Percentiles rank a stretch among this genome's conserved stretches.
phyloP scores from a whole-genome alignment of 2,888 invertebrate species.

The Sialis fuliginosa region DNA sequence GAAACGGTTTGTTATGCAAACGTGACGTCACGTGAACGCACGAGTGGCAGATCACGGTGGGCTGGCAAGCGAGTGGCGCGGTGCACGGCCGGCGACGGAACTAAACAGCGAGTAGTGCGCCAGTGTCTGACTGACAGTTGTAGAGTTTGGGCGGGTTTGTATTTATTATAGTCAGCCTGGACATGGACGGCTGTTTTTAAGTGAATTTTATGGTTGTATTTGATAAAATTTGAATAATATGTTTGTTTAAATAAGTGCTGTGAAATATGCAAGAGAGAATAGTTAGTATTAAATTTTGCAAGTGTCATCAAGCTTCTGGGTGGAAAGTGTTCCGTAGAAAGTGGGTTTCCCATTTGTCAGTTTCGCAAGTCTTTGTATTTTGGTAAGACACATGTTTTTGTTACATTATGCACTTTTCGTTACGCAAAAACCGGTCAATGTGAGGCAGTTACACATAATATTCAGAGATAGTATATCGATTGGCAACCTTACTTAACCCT shows the following conservation, averaged over 20 bases:
- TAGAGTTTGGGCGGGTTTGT: neutral
- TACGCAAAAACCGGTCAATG: neutral
- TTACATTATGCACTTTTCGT: neutral
- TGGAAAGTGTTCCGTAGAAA: constrained; percentile 25
- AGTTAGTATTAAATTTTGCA: constrained; percentile 22
- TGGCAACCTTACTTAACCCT: too few species aligned
- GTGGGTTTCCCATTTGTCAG: constrained; percentile 22
- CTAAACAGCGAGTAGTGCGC: neutral
- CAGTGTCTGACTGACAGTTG: neutral
- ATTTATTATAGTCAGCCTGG: neutral
- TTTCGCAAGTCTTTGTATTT: constrained; percentile 20
- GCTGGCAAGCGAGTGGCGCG: neutral
- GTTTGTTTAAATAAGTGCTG: constrained; percentile 11
- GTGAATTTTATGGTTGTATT: neutral
- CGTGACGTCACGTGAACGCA: neutral
- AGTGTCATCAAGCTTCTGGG: constrained; percentile 18
- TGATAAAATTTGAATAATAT: too few species aligned
- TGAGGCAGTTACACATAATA: too few species aligned
- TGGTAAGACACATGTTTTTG: constrained; percentile 14
- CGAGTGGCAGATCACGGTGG: neutral
- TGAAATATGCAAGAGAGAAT: constrained; percentile 20
- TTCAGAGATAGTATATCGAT: too few species aligned
- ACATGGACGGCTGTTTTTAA: neutral
- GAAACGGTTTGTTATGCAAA: too few species aligned
- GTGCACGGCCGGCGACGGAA: neutral